These are phyloP conservation scores for Synanceia verrucosa DNA, from an alignment of 2,797 vertebrate species.

Conservation along the genomic window DNA sequence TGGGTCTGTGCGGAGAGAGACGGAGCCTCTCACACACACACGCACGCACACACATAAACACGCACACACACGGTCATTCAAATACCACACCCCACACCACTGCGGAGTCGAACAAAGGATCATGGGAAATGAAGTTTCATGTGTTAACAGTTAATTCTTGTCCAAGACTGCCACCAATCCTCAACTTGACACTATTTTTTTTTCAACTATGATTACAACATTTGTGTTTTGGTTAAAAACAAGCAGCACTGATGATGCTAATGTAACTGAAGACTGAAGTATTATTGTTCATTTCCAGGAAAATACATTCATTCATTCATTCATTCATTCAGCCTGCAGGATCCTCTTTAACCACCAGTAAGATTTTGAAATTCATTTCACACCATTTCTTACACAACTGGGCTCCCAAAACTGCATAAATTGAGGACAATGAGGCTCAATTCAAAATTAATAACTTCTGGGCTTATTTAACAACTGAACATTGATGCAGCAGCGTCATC, in stretches of 20 bases:
- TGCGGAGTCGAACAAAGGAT: conserved; percentile 70
- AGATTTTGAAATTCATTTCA: neutral
- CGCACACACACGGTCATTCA: conserved; percentile 42
- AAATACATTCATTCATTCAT: too few relatives aligned
- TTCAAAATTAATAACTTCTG: conserved; percentile 7
- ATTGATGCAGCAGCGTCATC: conserved; percentile 42
- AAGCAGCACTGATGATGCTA: too few relatives aligned
- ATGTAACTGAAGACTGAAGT: too few relatives aligned
- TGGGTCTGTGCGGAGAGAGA: conserved; percentile 44
- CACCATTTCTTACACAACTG: neutral
- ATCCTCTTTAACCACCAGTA: neutral
- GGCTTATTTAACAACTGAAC: conserved; percentile 2
- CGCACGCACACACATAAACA: conserved; percentile 9
- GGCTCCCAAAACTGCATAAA: neutral
- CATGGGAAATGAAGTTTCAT: conserved; percentile 74
- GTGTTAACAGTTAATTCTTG: neutral
- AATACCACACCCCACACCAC: conserved; percentile 80
- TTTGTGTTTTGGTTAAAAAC: too few relatives aligned
- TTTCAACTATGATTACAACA: neutral
- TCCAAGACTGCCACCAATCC: conserved; percentile 33
- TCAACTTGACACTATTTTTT: neutral
- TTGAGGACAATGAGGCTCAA: neutral
- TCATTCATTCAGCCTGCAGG: neutral
- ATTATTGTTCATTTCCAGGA: neutral
- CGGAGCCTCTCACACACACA: conserved; percentile 26